Base-by-base conservation (phyloP, 2,797 vertebrate genomes). In the Acanthurus lineatus region DNA sequence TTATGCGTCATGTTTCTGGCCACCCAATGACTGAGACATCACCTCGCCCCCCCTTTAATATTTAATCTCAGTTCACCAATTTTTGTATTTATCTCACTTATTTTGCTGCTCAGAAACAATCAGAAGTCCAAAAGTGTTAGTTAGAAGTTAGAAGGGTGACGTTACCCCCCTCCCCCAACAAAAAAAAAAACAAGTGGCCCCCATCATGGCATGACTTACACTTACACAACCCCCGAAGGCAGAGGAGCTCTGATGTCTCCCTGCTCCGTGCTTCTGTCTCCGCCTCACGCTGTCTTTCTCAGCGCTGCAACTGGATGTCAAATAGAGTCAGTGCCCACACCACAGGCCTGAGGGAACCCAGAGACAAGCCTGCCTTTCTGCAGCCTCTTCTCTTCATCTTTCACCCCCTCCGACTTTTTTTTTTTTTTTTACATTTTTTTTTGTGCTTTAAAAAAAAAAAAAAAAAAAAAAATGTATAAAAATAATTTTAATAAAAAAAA, bases 241-340 rank as follows among this genome's bases (percentile, higher is more conserved):
- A 90, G 12, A 10, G 22, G 81, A 71, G 76, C 86, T 91, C 83
- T 91, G 91, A 91, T 88, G 86, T 89, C 87, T 91, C 89, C 82
- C 78, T 85, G 28, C 86, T 76, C 90, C 83, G 82, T 86, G 90
- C 85, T 90, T 86, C 84, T 82, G 89, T 86, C 88, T 88, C 79
- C 69, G 88, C 86, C 82, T 89, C 85, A 71, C 90, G 89, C 90
- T 75, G 90, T 91, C 92, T 91, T 91, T 90, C 89, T 84, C 88
- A 72, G 86, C 54, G 57, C 83, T 69, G 87, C 85, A 79, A 89
- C 89, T 89, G 59, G 74, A 86, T 93, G 93, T 94, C 93, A 93
- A 91, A 94, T 89, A 90, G 92, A 92, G 92, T 93, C 91, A 89
- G 92, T 87, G 93, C 85, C 91, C 91, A 90, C 90, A 90, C 87